Percentiles rank a stretch among this genome's conserved stretches.
Evolutionary conservation across 2,797 vertebrate species (phyloP).

Genomic region (Cheirogaleus major): DNA sequence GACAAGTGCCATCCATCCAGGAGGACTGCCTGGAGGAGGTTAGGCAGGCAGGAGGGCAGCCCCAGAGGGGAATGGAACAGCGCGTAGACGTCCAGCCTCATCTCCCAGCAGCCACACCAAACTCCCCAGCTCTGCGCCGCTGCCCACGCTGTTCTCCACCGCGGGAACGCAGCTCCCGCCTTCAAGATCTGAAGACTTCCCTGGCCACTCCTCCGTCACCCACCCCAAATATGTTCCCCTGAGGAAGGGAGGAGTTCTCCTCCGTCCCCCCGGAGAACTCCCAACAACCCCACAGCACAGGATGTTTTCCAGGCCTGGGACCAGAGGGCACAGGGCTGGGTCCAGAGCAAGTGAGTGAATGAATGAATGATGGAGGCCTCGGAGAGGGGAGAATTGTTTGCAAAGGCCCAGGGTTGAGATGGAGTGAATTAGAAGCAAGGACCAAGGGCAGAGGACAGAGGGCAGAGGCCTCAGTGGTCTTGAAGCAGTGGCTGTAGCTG

Average conservation of each 20-base stretch:
- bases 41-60: neutral
- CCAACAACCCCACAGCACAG: neutral
- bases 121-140: too few relatives aligned
- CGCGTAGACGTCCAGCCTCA: neutral
- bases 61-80: neutral
- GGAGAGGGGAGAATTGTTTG: neutral
- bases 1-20: neutral
- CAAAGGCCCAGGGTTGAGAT: neutral
- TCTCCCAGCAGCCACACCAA: neutral
- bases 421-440: neutral
- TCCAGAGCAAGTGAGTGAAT: neutral
- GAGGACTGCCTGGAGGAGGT: neutral
- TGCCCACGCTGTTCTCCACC: neutral
- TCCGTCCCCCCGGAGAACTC: neutral
- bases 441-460: neutral
- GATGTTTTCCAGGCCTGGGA: neutral
- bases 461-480: slow-evolving; percentile 89
- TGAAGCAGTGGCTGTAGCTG: slow-evolving; percentile 89
- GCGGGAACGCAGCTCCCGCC: neutral
- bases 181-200: neutral
- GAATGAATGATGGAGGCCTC: too few relatives aligned
- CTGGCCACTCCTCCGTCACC: neutral
- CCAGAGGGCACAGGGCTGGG: neutral
- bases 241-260: neutral
- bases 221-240: neutral